Evolutionary conservation across 2,113 vertebrate species (phyloP).

Genomic region (Rhinolophus sinicus): DNA sequence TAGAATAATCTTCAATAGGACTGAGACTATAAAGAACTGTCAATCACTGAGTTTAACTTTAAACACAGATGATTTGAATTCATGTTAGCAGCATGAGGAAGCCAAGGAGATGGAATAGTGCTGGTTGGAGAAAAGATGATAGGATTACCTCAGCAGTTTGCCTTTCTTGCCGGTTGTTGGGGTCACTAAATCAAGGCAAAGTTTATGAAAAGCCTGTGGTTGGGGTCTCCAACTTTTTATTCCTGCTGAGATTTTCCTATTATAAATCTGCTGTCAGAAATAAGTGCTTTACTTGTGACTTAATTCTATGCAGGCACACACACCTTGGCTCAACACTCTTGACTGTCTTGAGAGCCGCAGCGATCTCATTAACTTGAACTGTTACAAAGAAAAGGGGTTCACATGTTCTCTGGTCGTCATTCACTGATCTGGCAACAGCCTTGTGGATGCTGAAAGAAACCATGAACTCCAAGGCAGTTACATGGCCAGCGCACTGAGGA

Average conservation of each 20-base stretch:
- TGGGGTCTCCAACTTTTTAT: slow-evolving; percentile 87
- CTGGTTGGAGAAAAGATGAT: slow-evolving; percentile 87
- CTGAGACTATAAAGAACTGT: slow-evolving; percentile 87
- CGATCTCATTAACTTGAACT: slow-evolving; percentile 84
- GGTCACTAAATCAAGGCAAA: slow-evolving; percentile 89
- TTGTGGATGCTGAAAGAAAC: neutral
- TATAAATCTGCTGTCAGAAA: slow-evolving; percentile 91
- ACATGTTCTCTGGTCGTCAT: slow-evolving; percentile 71
- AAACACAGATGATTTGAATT: slow-evolving; percentile 90
- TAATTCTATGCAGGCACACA: slow-evolving; percentile 89
- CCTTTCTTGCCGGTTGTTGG: slow-evolving; percentile 83
- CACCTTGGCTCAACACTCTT: slow-evolving; percentile 87
- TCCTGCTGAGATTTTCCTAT: slow-evolving; percentile 90
- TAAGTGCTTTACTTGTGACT: slow-evolving; percentile 87
- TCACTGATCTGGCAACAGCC: neutral
- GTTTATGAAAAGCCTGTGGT: slow-evolving; percentile 91
- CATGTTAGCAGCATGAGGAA: slow-evolving; percentile 89
- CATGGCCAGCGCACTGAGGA: rapidly evolving
- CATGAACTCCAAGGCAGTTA: neutral
- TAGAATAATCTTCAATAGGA: slow-evolving; percentile 88
- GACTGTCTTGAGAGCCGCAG: slow-evolving; percentile 80
- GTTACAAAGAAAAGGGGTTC: slow-evolving; percentile 79
- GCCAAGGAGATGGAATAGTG: slow-evolving; percentile 87
- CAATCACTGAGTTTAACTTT: slow-evolving; percentile 88
- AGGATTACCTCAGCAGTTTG: slow-evolving; percentile 90